Percentiles rank a stretch among this genome's conserved stretches.
Conservation (phyloP, 2,113 vertebrate genomes). For the human (Homo sapiens) region DNA sequence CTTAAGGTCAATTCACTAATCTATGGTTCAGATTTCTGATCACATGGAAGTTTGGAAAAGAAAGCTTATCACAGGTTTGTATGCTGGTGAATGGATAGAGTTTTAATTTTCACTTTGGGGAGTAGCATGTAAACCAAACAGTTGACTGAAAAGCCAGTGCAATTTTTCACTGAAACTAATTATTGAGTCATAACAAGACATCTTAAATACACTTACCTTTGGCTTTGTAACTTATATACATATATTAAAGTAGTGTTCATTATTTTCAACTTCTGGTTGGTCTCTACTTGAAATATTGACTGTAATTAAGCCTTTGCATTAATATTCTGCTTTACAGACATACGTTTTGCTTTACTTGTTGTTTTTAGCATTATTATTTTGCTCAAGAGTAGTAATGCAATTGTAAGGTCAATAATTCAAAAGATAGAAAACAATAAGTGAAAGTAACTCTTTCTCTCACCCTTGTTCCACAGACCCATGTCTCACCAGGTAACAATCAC, state of each 20-base stretch:
- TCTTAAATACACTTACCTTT: not conserved
- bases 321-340: not conserved
- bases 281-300: constrained; percentile 5
- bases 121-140: not conserved
- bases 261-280: not conserved
- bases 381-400: constrained; percentile 13
- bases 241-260: not conserved
- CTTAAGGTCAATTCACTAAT: constrained; percentile 2
- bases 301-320: constrained; percentile 15
- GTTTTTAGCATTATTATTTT: not conserved
- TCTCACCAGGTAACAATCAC: not conserved
- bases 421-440: not conserved
- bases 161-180: not conserved
- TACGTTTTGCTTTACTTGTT: not conserved
- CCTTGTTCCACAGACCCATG: not conserved
- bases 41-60: not conserved
- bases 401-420: not conserved
- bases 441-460: not conserved
- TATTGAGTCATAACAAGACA: not conserved
- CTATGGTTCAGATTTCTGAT: not conserved
- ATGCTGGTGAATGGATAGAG: not conserved
- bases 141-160: not conserved
- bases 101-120: constrained; percentile 27
- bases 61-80: not conserved
- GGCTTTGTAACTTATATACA: not conserved